Percentiles rank a stretch among this genome's conserved stretches.
These are phyloP conservation scores for Vimba vimba DNA, from an alignment of 2,113 vertebrate genomes.

Conservation along the genomic window DNA sequence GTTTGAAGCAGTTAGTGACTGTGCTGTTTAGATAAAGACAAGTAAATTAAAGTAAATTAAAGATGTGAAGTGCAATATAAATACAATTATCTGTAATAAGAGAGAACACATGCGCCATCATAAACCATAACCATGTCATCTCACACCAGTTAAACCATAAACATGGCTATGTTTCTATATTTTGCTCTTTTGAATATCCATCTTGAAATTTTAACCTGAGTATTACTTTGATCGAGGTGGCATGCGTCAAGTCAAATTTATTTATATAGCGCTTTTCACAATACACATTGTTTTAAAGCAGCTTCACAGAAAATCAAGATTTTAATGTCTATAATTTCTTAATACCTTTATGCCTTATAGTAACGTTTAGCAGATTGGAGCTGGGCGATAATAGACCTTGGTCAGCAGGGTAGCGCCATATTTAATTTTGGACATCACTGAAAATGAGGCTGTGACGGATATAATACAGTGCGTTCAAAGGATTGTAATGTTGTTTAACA, in stretches of 20 bases:
- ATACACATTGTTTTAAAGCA: too few species aligned
- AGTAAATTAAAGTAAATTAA: conserved; percentile 18
- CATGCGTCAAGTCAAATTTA: not conserved
- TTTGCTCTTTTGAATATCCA: not conserved
- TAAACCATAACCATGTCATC: conserved; percentile 24
- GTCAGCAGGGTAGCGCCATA: too few species aligned
- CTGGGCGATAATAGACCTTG: too few species aligned
- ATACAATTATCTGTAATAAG: conserved; percentile 25
- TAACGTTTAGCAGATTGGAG: too few species aligned
- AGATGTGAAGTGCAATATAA: conserved; percentile 2
- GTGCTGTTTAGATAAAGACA: conserved; percentile 30
- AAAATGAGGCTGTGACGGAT: too few species aligned
- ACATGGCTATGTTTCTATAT: conserved; percentile 7
- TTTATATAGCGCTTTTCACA: too few species aligned
- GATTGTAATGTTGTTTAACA: too few species aligned
- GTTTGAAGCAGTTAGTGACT: conserved; percentile 20
- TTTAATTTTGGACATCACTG: too few species aligned
- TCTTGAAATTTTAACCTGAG: not conserved
- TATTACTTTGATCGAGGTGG: not conserved
- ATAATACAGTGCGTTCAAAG: too few species aligned
- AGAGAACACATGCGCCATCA: conserved; percentile 28
- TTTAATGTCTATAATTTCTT: too few species aligned
- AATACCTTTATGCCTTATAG: too few species aligned
- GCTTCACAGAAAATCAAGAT: too few species aligned
- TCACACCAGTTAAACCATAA: conserved; percentile 6